These are phyloP conservation scores for Etheostoma nigrum DNA, from an alignment of 2,797 vertebrate genomes.

Conservation along the genomic window DNA sequence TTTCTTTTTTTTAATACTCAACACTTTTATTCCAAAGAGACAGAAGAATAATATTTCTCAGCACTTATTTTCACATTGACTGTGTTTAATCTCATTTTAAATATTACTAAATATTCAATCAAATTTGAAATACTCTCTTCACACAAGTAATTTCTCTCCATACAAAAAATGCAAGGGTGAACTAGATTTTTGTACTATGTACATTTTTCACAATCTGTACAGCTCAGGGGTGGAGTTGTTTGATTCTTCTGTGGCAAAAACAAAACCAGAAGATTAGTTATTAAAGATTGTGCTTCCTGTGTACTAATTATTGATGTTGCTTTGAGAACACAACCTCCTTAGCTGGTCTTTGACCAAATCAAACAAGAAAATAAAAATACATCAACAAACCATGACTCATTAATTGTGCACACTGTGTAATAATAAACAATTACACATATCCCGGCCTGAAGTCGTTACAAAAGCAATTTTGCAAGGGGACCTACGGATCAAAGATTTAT, in stretches of 20 bases:
- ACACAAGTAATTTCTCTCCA: constrained; percentile 86
- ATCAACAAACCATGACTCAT: constrained; percentile 45
- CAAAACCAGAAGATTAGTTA: constrained; percentile 71
- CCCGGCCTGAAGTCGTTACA: constrained; percentile 70
- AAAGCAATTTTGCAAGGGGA: constrained; percentile 74
- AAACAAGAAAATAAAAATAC: constrained; percentile 56
- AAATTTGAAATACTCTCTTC: constrained; percentile 85
- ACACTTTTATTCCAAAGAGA: constrained; percentile 91
- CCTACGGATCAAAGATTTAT: constrained; percentile 79
- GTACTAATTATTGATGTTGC: constrained; percentile 50
- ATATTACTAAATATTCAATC: constrained; percentile 88
- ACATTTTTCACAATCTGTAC: constrained; percentile 90
- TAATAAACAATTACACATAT: constrained; percentile 70
- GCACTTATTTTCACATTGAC: constrained; percentile 87
- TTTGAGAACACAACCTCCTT: constrained; percentile 46
- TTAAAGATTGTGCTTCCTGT: constrained; percentile 79
- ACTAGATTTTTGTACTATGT: constrained; percentile 81
- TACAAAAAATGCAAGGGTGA: constrained; percentile 85
- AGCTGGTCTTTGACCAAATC: constrained; percentile 54
- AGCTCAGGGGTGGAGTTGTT: constrained; percentile 69
- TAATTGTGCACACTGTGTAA: constrained; percentile 62
- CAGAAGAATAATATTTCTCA: constrained; percentile 90
- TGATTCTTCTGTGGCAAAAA: constrained; percentile 65
- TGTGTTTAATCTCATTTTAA: constrained; percentile 86
- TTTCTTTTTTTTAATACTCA: constrained; percentile 89